These are phyloP conservation scores for Beris morrisii DNA, from an alignment of 2,888 invertebrate species.

Conservation along the genomic window DNA sequence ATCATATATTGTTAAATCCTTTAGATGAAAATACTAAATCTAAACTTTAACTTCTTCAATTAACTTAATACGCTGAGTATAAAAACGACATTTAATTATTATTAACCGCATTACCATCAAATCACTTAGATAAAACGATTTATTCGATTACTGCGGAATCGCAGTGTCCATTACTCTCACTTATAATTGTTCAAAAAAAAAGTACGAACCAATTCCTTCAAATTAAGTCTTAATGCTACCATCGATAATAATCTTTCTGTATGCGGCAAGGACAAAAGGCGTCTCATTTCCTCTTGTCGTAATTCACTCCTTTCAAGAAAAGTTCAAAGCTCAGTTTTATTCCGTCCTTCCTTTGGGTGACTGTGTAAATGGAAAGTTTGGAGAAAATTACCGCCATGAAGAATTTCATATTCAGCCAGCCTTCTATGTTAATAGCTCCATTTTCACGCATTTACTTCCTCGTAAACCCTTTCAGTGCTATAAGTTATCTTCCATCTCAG, in stretches of 20 bases:
- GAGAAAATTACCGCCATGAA: neutral
- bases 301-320: neutral
- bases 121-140: too few species aligned
- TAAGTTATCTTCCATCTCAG: constrained; percentile 5
- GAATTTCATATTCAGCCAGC: neutral
- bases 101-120: too few species aligned
- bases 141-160: too few species aligned
- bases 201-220: neutral
- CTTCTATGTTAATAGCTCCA: neutral
- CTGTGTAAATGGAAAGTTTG: too few species aligned
- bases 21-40: too few species aligned
- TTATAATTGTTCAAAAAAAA: too few species aligned
- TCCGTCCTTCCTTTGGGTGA: neutral
- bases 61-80: too few species aligned
- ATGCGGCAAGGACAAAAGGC: neutral
- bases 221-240: constrained; percentile 1
- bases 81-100: too few species aligned
- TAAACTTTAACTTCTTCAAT: too few species aligned
- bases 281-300: neutral
- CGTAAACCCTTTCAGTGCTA: neutral
- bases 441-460: constrained; percentile 7
- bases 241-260: constrained; percentile 12
- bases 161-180: too few species aligned
- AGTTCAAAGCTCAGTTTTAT: constrained; percentile 1
- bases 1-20: too few species aligned